A percentile compares a stretch with the other conserved stretches of the same genome.
These are phyloP conservation scores for Pachypsylla venusta DNA, from an alignment of 1,140 invertebrate species.

Conservation along the genomic window DNA sequence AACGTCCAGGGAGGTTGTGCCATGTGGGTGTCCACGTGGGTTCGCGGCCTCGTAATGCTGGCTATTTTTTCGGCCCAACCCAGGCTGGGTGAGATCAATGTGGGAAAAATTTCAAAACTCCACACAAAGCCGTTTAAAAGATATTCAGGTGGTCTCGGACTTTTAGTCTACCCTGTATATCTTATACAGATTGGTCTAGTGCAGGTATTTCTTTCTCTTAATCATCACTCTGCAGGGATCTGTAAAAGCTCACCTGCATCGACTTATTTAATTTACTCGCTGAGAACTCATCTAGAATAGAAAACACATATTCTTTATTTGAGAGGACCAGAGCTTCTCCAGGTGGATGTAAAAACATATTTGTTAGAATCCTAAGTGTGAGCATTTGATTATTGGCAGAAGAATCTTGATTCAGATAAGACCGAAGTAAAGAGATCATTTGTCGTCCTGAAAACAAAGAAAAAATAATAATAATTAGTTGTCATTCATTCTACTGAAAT, in stretches of 20 bases:
- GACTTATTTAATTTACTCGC: conserved; percentile 13
- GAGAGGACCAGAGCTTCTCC: conserved; percentile 44
- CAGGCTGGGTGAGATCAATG: too few species aligned
- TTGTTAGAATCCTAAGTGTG: conserved; percentile 53
- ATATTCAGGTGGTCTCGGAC: too few species aligned
- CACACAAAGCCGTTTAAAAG: too few species aligned
- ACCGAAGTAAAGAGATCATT: conserved; percentile 25
- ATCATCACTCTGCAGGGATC: neutral
- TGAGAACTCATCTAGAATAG: conserved; percentile 36
- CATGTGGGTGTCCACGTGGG: too few species aligned
- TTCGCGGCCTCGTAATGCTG: too few species aligned
- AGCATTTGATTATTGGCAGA: conserved; percentile 63
- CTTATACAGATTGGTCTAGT: neutral
- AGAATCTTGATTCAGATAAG: conserved; percentile 27
- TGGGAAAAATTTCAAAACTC: too few species aligned
- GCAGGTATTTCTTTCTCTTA: neutral
- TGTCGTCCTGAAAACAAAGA: conserved; percentile 20
- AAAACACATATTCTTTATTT: conserved; percentile 40
- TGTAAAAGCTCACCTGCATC: conserved; percentile 36
- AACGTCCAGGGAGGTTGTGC: too few species aligned
- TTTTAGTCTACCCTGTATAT: too few species aligned
- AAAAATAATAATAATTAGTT: conserved; percentile 16
- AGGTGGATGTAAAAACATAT: conserved; percentile 48
- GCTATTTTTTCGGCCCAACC: too few species aligned
- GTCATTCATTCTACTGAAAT: neutral